phyloP scores from a whole-genome alignment of 2,888 invertebrate genomes.

The Ecdyonurus torrentis region DNA sequence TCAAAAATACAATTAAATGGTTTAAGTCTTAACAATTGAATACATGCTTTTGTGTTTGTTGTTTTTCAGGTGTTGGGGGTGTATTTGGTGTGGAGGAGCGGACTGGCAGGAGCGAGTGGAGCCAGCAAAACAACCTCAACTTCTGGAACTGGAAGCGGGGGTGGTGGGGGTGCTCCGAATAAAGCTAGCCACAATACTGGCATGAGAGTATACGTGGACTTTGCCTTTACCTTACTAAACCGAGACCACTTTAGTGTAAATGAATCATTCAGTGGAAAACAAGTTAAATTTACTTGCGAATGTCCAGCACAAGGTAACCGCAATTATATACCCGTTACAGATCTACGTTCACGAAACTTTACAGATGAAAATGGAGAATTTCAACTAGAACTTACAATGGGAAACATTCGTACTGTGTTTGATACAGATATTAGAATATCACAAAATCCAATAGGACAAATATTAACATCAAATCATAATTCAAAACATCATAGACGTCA shows the following conservation, averaged over 20 bases:
- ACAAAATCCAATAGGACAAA: neutral
- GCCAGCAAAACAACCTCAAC: no score
- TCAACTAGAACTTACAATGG: conserved; percentile 59
- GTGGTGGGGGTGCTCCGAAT: neutral
- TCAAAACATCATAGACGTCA: neutral
- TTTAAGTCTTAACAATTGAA: no score
- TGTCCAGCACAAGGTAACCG: conserved; percentile 56
- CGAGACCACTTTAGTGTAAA: conserved; percentile 69
- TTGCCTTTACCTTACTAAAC: conserved; percentile 61
- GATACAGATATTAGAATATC: conserved; percentile 40
- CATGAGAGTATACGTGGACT: conserved; percentile 61
- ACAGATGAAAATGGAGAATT: conserved; percentile 67
- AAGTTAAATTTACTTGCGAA: conserved; percentile 45
- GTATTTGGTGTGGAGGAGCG: conserved; percentile 59
- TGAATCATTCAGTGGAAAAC: conserved; percentile 61
- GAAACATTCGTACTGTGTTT: conserved; percentile 55
- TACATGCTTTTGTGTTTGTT: no score
- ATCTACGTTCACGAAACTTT: conserved; percentile 51
- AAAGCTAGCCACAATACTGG: conserved; percentile 1
- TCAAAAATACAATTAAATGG: no score
- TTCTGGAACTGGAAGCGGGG: conserved; percentile 44
- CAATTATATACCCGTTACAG: conserved; percentile 52
- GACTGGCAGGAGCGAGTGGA: conserved; percentile 39
- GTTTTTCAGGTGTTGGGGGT: conserved; percentile 42
- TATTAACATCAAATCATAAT: neutral